Percentiles rank a stretch among this genome's conserved stretches.
Evolutionary conservation across 2,888 invertebrate species (phyloP).

Genomic region (Torymus tubicola): DNA sequence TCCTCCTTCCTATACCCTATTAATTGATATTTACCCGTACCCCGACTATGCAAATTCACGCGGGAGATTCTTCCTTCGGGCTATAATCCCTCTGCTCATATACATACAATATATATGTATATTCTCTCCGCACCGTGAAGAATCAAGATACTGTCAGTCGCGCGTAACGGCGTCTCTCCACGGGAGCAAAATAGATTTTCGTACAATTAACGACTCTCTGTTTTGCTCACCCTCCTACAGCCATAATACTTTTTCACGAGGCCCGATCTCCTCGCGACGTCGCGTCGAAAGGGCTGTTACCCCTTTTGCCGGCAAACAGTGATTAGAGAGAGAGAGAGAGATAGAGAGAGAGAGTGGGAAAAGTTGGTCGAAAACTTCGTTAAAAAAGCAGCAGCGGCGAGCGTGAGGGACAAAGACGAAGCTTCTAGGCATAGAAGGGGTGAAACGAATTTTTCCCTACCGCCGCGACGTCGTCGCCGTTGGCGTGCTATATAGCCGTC

Average conservation of each 20-base stretch:
- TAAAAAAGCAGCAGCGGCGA: background rate
- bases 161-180: conserved; percentile 3
- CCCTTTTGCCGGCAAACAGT: background rate
- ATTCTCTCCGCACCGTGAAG: background rate
- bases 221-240: background rate
- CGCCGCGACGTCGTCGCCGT: background rate
- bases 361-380: conserved; percentile 35
- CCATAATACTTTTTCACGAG: background rate
- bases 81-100: no score
- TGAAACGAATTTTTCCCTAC: conserved; percentile 32
- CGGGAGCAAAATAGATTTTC: conserved; percentile 40
- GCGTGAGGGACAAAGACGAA: background rate
- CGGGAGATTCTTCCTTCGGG: conserved; percentile 1
- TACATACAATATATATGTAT: no score
- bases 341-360: background rate
- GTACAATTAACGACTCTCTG: conserved; percentile 33
- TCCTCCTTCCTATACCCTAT: background rate
- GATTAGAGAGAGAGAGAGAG: conserved; percentile 17
- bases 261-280: background rate
- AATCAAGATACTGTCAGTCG: conserved; percentile 28
- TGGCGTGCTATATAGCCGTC: no score
- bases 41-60: conserved; percentile 20
- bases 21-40: background rate
- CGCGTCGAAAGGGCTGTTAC: background rate
- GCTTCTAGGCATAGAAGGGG: conserved; percentile 13